Evolutionary conservation across 2,113 vertebrate species (phyloP), one percentile per base, ranked within the genome.

Genomic region (Bos javanicus): DNA sequence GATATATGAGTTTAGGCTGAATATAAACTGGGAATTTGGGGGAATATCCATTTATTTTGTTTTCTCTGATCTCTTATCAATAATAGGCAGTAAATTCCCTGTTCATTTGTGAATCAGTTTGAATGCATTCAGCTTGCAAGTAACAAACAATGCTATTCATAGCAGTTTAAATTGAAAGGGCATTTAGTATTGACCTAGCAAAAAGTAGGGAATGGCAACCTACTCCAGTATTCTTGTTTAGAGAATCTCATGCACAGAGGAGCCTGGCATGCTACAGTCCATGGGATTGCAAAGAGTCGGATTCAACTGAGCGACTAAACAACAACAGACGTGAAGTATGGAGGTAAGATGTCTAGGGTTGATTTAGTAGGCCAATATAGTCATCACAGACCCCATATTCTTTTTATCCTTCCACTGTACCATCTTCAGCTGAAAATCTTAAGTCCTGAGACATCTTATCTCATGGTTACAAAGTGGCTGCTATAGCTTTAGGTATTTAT

Each of bases 141-240:
- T 84, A 90, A 59, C 74, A 92, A 91, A 33, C 59, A 56, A 4
- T 94, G 11, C 30, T 91, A 36, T 16, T 88, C 59, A 95, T 28
- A 76, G 43, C 91, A 39, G 25, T 59, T 93, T 95, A 90, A 64
- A 67, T 36, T 33, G 1, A 96, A 89, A 91, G 83, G 56, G 67
- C 26, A 57, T 93, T 96, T 88, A 62, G 64, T 93, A 33, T 87
- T 95, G 94, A 86, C 46, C 60, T 88, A 94, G 84, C 33, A 88
- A 92, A 33, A 87, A 91, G 52, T 67, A 71, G 60, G 54, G 33
- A 92, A 43, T 43, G 39, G 23, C 71, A 76, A 43, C 71, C 39
- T 43, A 26, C 36, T 76, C 71, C 13, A 76, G 71, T 43, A 76
- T 26, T 76, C 39, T 76, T 76, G 71, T 26, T 26, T 43, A 76